A percentile compares a stretch with the other conserved stretches of the same genome.
Conservation (phyloP, 2,797 vertebrate genomes). For the Cheirogaleus major region DNA sequence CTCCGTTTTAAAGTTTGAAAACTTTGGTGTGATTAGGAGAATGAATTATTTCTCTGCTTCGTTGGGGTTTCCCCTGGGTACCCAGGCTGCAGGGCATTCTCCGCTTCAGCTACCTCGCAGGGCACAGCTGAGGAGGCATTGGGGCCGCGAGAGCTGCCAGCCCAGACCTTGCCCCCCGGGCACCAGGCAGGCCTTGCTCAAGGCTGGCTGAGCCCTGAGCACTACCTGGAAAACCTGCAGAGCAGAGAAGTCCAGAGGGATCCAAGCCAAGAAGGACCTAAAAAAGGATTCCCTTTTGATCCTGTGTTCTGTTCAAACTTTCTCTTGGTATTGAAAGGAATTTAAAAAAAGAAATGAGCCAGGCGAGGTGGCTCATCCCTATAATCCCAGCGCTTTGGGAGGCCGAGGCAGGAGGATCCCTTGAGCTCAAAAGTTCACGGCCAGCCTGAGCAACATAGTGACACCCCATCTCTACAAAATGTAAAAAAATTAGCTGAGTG, state of each 20-base stretch:
- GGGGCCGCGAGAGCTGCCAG: accelerated
- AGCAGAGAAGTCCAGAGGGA: background rate
- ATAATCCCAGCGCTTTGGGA: background rate
- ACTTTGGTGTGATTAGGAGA: conserved; percentile 54
- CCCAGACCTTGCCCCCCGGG: background rate
- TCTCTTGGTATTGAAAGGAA: background rate
- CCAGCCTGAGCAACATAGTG: background rate
- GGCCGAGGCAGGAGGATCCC: background rate
- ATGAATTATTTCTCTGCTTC: conserved; percentile 32
- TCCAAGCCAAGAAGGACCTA: background rate
- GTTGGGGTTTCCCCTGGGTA: background rate
- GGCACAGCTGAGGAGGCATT: background rate
- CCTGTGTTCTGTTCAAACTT: background rate
- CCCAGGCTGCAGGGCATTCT: background rate
- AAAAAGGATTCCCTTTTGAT: background rate
- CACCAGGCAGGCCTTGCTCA: accelerated
- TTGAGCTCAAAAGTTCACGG: background rate
- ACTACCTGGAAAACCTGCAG: accelerated
- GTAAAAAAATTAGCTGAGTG: background rate
- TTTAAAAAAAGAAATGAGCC: background rate
- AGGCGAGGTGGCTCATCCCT: background rate
- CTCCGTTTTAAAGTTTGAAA: conserved; percentile 64
- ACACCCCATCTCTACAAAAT: background rate
- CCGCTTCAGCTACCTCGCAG: accelerated
- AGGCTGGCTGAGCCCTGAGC: background rate